Conservation (phyloP, 2,113 vertebrate genomes). For the Holacanthus passer region DNA sequence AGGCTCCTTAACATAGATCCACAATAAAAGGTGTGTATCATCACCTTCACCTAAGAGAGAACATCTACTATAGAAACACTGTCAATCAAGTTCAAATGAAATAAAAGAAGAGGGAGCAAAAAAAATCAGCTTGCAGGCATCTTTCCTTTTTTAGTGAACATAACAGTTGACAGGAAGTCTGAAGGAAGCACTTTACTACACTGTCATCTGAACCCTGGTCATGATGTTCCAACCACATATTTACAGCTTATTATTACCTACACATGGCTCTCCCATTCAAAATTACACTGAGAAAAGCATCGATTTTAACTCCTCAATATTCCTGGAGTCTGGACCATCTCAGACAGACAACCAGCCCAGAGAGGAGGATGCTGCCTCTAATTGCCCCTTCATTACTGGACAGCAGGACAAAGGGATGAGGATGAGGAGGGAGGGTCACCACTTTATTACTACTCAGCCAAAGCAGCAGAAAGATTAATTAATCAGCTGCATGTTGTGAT, state of each 20-base stretch:
- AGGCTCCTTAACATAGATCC: background rate
- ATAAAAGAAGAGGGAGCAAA: background rate
- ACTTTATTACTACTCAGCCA: slow-evolving; percentile 34
- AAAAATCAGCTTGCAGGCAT: background rate
- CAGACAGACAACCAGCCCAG: slow-evolving; percentile 12
- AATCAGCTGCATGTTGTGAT: slow-evolving; percentile 52
- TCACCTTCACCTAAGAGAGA: background rate
- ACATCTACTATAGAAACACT: too few species aligned
- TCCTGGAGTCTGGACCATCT: slow-evolving; percentile 4
- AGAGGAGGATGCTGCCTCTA: slow-evolving; percentile 42
- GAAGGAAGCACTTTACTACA: background rate
- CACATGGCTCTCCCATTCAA: background rate
- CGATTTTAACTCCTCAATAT: slow-evolving; percentile 6
- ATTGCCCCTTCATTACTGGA: slow-evolving; percentile 54
- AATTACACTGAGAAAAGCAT: background rate
- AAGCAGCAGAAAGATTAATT: slow-evolving; percentile 54
- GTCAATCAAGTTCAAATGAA: background rate
- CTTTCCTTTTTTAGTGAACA: background rate
- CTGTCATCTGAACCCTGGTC: background rate
- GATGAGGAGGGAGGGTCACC: background rate
- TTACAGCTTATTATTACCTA: background rate
- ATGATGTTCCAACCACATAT: background rate
- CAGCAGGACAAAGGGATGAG: slow-evolving; percentile 46
- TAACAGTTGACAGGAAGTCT: background rate
- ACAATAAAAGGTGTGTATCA: background rate